These are phyloP conservation scores for Garrulus glandarius DNA, from an alignment of 2,797 vertebrate genomes.

Conservation along the genomic window DNA sequence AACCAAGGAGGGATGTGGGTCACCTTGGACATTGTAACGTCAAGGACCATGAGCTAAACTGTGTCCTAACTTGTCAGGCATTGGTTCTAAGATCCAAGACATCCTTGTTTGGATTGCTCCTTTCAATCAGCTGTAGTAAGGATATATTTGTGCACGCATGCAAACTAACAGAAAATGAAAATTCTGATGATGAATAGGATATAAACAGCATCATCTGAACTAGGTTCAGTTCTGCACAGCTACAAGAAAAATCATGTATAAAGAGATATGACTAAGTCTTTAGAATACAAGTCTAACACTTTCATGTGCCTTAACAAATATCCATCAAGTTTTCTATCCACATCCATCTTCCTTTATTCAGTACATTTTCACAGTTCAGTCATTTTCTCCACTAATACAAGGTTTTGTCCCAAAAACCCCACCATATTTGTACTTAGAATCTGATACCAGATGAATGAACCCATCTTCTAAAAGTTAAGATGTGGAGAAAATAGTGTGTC, in stretches of 20 bases:
- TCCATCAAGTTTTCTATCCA: neutral
- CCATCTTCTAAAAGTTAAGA: neutral
- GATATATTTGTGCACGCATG: rapidly evolving
- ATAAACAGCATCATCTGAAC: neutral
- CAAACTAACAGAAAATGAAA: neutral
- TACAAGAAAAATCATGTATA: neutral
- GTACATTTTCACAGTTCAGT: neutral
- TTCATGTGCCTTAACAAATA: neutral
- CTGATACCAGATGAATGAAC: neutral
- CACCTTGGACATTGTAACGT: neutral
- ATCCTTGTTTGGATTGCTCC: neutral
- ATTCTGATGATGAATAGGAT: neutral
- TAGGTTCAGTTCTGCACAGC: neutral
- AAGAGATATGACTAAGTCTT: neutral
- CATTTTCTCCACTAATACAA: neutral
- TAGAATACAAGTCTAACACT: neutral
- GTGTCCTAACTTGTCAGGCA: neutral
- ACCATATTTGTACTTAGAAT: neutral
- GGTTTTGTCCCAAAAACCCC: rapidly evolving
- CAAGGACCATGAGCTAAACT: neutral
- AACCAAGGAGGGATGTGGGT: neutral
- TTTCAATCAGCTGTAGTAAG: neutral
- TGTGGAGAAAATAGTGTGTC: neutral
- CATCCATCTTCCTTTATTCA: neutral
- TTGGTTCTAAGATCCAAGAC: neutral